Evolutionary conservation across 2,888 invertebrate genomes (phyloP).

Genomic region (Disparrhopalites patrizii): DNA sequence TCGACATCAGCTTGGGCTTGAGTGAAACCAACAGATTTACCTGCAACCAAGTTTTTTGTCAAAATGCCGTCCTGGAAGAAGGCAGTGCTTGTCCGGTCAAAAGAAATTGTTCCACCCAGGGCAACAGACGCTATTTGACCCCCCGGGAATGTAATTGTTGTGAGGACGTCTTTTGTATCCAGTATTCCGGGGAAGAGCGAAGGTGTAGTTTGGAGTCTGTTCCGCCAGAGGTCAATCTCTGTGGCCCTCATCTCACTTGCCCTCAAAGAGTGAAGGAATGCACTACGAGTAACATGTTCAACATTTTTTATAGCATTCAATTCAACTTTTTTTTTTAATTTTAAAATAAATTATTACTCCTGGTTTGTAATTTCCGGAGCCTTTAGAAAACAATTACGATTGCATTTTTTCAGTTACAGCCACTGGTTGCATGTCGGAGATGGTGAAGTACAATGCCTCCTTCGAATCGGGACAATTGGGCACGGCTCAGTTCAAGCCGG

Average conservation of each 20-base stretch:
- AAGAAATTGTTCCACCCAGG: conserved; percentile 40
- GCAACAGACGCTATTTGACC: conserved; percentile 39
- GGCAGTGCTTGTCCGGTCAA: conserved; percentile 4
- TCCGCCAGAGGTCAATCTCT: conserved; percentile 36
- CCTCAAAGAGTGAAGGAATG: not conserved
- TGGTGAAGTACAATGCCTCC: conserved; percentile 54
- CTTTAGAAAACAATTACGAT: too few species aligned
- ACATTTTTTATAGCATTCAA: not conserved
- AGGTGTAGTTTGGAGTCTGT: conserved; percentile 26
- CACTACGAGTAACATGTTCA: conserved; percentile 8
- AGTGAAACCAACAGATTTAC: too few species aligned
- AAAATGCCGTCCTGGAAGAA: too few species aligned
- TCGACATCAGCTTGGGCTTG: too few species aligned
- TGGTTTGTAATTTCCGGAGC: too few species aligned
- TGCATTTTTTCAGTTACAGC: not conserved
- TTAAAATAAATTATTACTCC: not conserved
- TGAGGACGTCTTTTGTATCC: conserved; percentile 34
- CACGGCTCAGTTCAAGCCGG: conserved; percentile 57
- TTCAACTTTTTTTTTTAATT: not conserved
- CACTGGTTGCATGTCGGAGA: conserved; percentile 12
- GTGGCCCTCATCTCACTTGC: conserved; percentile 44
- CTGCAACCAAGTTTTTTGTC: too few species aligned
- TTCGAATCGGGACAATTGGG: conserved; percentile 56
- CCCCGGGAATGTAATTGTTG: conserved; percentile 46
- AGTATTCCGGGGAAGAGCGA: conserved; percentile 39